phyloP scores from a whole-genome alignment of 2,113 vertebrate genomes.

The Lampris megalopsis region DNA sequence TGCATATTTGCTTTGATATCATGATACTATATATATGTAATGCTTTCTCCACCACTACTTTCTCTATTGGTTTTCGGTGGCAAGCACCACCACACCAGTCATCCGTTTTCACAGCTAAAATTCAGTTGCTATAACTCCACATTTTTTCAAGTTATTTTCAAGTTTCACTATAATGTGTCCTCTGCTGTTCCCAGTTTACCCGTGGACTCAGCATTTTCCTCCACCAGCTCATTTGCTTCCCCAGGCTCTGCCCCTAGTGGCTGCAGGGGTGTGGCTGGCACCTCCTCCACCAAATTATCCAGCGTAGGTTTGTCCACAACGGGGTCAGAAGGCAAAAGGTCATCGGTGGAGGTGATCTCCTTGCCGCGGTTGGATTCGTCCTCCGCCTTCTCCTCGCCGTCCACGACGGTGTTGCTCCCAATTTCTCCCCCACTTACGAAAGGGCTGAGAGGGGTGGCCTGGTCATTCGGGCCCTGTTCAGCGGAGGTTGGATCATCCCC shows the following conservation, averaged over 20 bases:
- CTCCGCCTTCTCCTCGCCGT: constrained; percentile 24
- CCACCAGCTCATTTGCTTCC: constrained; percentile 54
- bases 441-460: constrained; percentile 32
- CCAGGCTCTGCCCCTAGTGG: constrained; percentile 42
- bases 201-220: constrained; percentile 44
- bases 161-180: no score
- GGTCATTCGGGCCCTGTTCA: constrained; percentile 45
- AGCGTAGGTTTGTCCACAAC: constrained; percentile 39
- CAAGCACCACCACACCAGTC: background rate
- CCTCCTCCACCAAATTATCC: constrained; percentile 50
- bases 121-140: constrained; percentile 9
- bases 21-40: background rate
- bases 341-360: constrained; percentile 61
- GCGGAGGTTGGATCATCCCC: constrained; percentile 26
- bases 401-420: constrained; percentile 42
- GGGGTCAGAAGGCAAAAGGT: constrained; percentile 46
- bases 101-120: constrained; percentile 1
- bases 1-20: constrained; percentile 38
- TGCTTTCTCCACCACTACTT: constrained; percentile 14
- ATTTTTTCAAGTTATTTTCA: background rate
- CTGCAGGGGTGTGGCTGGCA: constrained; percentile 37
- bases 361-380: constrained; percentile 57
- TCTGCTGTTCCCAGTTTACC: constrained; percentile 41
- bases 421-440: constrained; percentile 23
- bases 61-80: constrained; percentile 40